Base-by-base conservation (phyloP, 2,797 vertebrate species). In the Selene dorsalis region DNA sequence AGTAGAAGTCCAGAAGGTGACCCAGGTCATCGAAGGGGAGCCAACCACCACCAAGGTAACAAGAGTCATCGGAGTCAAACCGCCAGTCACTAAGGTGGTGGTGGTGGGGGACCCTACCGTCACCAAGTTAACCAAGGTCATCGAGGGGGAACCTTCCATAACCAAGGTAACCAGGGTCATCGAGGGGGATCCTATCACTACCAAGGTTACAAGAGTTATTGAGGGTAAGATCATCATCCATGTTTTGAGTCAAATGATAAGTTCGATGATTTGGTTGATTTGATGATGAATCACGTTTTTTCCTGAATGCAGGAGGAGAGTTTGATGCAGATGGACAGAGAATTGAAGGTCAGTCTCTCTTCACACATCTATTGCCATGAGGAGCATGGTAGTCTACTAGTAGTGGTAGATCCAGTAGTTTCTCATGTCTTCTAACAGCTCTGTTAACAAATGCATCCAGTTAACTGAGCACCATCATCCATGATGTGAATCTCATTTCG, bases 331-430 rank as follows among this genome's bases (percentile, higher is more conserved):
- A 91, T 4, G 82, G 87, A 71, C 93, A 93, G 77, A 94, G 84
- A 85, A 80, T 95, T 16, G 60, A 93, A 96, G 96, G 97, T 98
- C 65, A 94, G 96, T 94, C 69, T 79, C 17, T 59, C 20, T 30
- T 12, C 11, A 66, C 14, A 69, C 0, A 0, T 60, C 67, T 7
- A 12, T 18, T 62, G 2, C 24, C 6, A 10, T 45, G 11, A 30
- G 61, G 13, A 67, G 59, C 59, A 66, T 69, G 57, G 6, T 12
- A 30, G 43, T 62, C 6, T 66, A 13, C 11, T 41, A 41, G 12
- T 13, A 41, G 39, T 14, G 13, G 12, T 41, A 41, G 39, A 12
- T 12, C 11, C 3, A 20, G 45, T 47, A 50, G 13, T 17, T 58
- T 32, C 30, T 53, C 38, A 68, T 79, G 67, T 81, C 55, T 67